Base-by-base conservation (phyloP, 2,888 invertebrate genomes). In the Drosophila vallismaia region DNA sequence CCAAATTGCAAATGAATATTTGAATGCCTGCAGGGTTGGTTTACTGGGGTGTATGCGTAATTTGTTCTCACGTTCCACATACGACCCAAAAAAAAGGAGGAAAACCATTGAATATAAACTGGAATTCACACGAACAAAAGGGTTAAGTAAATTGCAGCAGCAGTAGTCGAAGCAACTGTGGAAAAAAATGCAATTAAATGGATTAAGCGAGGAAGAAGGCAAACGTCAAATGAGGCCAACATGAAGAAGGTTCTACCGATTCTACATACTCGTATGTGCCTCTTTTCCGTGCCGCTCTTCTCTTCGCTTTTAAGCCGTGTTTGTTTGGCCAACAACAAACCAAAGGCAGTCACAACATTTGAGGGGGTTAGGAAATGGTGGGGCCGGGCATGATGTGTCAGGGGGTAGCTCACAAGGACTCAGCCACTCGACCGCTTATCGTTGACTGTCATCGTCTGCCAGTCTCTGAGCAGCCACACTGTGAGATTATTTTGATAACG, bases 121-220 rank as follows among this genome's bases (percentile, higher is more conserved):
- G 50, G 63, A 66, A 75, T 66, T 56, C 56, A 54, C 62, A 44
- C 57, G 57, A 67, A 60, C 64, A 73, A 70, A 67, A 48, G 60
- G 36, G 28, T 24, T 44, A 31, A 55, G 33, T 58, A 54, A 58
- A 45, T 45, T 31, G 40, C 57, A 50, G 66, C 69, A 48, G 12
- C 36, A 28, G 4, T 28, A 1, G 28, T 4, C 46, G 42, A 53
- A 53, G 31, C 14, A 28, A 45, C 36, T 42, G 19, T 19, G 14
- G 28, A 19, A 24, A 56, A 55, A 73, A 80, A 72, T 74, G 74
- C 84, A 84, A 84, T 86, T 84, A 81, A 81, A 81, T 74, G 73
- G 69, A 79, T 84, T 81, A 84, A 77, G 71, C 59, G 53, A 54
- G 36, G 42, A 29, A 59, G 69, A 74, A 56, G 78, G 73, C 64